Conservation (phyloP, 2,888 invertebrate species). For the Corythucha ciliata region DNA sequence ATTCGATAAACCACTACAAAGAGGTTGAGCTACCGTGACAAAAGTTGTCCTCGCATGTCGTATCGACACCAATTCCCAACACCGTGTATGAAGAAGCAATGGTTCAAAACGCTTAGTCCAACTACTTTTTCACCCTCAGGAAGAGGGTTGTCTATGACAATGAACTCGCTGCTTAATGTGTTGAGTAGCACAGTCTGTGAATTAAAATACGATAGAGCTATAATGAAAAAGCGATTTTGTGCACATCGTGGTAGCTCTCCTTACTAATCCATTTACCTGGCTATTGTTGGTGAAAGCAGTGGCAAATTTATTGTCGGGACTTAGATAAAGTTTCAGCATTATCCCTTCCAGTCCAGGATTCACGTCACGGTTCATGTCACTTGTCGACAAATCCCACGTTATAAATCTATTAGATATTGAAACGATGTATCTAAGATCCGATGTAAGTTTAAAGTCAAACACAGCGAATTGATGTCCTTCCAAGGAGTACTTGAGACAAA, state of each 20-base stretch:
- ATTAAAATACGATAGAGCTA: neutral
- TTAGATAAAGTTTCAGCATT: conserved; percentile 85
- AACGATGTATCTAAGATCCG: conserved; percentile 84
- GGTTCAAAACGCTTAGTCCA: conserved; percentile 57
- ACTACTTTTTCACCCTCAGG: conserved; percentile 54
- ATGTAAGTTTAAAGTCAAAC: conserved; percentile 81
- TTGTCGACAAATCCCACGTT: conserved; percentile 93
- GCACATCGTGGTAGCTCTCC: neutral
- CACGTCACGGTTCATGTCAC: conserved; percentile 85
- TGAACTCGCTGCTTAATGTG: conserved; percentile 87
- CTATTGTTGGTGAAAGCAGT: conserved; percentile 94
- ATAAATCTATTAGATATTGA: conserved; percentile 95
- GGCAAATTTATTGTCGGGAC: conserved; percentile 92
- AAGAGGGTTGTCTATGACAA: conserved; percentile 75
- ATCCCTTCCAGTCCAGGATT: conserved; percentile 93
- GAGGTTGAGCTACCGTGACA: conserved; percentile 44
- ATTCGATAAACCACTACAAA: neutral
- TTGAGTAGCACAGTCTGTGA: conserved; percentile 75
- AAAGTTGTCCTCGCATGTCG: conserved; percentile 64
- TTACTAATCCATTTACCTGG: conserved; percentile 48
- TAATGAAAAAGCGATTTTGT: neutral
- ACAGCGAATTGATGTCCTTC: conserved; percentile 98
- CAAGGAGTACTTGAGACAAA: conserved; percentile 72
- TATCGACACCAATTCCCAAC: conserved; percentile 65
- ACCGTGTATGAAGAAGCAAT: conserved; percentile 68